phyloP scores from a whole-genome alignment of 1,140 invertebrate species.

The Homarus americanus region DNA sequence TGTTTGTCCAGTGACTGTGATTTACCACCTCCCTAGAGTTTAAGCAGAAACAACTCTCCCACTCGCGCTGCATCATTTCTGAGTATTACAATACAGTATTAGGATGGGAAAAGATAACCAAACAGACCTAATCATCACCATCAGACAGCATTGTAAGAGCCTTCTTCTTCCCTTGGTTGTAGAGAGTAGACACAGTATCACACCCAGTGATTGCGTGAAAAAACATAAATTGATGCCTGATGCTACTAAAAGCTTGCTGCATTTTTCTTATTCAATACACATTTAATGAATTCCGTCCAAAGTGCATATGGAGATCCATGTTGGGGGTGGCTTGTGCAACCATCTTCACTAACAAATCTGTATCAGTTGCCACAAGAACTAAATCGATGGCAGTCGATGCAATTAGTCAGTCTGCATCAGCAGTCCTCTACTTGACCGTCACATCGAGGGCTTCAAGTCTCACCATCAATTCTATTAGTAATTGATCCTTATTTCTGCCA shows the following conservation, averaged over 20 bases:
- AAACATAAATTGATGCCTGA: background rate
- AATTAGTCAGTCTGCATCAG: conserved; percentile 5
- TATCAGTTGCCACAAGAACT: background rate
- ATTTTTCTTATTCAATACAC: conserved; percentile 1
- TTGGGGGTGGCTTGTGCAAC: too few relatives aligned
- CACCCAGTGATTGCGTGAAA: background rate
- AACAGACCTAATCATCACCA: background rate
- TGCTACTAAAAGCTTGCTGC: background rate
- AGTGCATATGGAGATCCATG: conserved; percentile 6
- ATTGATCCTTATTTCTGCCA: conserved; percentile 11
- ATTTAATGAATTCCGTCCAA: background rate
- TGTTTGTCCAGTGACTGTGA: conserved; percentile 1
- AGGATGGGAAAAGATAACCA: conserved; percentile 1
- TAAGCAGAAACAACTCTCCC: background rate
- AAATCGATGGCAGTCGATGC: background rate
- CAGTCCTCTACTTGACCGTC: background rate
- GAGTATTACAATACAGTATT: conserved; percentile 4
- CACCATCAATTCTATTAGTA: background rate
- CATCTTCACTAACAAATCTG: background rate
- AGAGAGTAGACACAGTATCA: background rate
- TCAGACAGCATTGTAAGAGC: background rate
- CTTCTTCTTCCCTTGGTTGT: conserved; percentile 10
- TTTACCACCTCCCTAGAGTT: background rate
- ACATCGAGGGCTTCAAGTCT: background rate
- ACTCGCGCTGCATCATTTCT: background rate